phyloP scores from a whole-genome alignment of 2,113 vertebrate species.

The Arvicanthis niloticus region DNA sequence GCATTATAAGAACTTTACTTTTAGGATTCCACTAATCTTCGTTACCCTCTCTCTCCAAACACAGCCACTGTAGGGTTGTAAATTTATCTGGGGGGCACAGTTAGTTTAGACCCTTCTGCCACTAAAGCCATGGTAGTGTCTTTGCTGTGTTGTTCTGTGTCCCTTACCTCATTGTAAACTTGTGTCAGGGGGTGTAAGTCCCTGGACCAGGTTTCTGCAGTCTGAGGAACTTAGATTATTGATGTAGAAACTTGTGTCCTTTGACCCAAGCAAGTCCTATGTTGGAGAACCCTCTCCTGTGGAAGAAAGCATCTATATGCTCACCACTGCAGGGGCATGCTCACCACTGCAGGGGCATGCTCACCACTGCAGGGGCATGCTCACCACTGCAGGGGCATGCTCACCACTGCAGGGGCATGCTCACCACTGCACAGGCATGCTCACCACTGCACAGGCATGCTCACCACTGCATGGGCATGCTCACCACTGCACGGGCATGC shows the following conservation, averaged over 20 bases:
- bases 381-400: background rate
- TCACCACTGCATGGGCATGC: background rate
- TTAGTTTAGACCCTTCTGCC: background rate
- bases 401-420: background rate
- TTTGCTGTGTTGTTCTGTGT: background rate
- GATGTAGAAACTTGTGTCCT: background rate
- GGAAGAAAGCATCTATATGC: fast-evolving
- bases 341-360: background rate
- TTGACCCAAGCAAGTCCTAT: background rate
- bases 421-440: background rate
- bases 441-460: background rate
- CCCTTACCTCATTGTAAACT: background rate
- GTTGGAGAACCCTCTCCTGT: fast-evolving
- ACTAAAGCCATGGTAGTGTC: no score
- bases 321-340: background rate
- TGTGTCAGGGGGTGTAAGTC: background rate
- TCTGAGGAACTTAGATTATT: background rate
- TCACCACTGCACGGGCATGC: background rate
- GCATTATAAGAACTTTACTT: fast-evolving
- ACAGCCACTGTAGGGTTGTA: background rate
- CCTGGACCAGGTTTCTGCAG: background rate
- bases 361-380: background rate
- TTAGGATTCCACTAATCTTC: background rate
- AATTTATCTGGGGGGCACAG: no score
- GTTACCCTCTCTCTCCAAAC: background rate